These are phyloP conservation scores for Hypothenemus hampei DNA, from an alignment of 1,140 invertebrate genomes.

Conservation along the genomic window DNA sequence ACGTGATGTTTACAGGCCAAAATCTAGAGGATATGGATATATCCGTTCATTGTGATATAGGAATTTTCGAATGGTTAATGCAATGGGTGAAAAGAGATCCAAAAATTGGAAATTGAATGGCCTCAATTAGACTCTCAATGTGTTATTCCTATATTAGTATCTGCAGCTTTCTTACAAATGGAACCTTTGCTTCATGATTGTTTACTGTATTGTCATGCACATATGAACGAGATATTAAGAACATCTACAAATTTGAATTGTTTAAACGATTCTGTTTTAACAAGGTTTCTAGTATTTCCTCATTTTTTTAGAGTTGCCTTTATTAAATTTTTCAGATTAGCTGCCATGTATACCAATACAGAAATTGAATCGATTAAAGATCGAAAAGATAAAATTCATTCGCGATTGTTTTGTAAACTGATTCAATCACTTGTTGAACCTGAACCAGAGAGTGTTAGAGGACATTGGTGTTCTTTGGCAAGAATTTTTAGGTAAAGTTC, in stretches of 20 bases:
- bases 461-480: slow-evolving; percentile 73
- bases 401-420: slow-evolving; percentile 74
- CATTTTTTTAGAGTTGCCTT: slow-evolving; percentile 1
- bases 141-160: slow-evolving; percentile 87
- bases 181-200: slow-evolving; percentile 77
- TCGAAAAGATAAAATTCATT: slow-evolving; percentile 78
- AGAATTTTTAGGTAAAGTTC: slow-evolving; percentile 53
- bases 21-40: slow-evolving; percentile 92
- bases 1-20: slow-evolving; percentile 64
- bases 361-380: slow-evolving; percentile 74
- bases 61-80: slow-evolving; percentile 95
- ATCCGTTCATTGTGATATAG: slow-evolving; percentile 91
- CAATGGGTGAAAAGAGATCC: slow-evolving; percentile 80
- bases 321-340: slow-evolving; percentile 52
- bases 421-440: slow-evolving; percentile 68
- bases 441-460: slow-evolving; percentile 63
- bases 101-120: slow-evolving; percentile 58
- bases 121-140: slow-evolving; percentile 76
- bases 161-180: slow-evolving; percentile 93
- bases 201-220: slow-evolving; percentile 70
- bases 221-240: slow-evolving; percentile 75
- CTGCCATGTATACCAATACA: slow-evolving; percentile 72
- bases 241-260: slow-evolving; percentile 74
- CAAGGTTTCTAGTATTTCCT: slow-evolving; percentile 55
- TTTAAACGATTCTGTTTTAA: slow-evolving; percentile 72